Percentiles rank a stretch among this genome's conserved stretches.
These are phyloP conservation scores for Drosophila parvula DNA, from an alignment of 1,140 invertebrate genomes.

Conservation along the genomic window DNA sequence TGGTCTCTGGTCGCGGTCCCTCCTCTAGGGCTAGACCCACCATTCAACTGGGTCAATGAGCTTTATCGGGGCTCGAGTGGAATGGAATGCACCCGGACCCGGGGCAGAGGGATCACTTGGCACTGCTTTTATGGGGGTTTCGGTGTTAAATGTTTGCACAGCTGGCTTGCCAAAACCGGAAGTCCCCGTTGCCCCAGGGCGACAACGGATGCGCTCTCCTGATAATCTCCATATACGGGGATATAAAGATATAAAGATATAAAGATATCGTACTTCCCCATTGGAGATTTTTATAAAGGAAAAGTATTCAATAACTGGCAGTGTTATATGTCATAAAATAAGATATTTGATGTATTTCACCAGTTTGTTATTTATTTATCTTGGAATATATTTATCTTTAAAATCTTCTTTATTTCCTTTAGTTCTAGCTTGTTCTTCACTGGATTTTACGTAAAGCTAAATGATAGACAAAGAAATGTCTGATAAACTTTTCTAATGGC, in stretches of 20 bases:
- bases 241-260: neutral
- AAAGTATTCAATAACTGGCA: too few relatives aligned
- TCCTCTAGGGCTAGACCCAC: slow-evolving; percentile 24
- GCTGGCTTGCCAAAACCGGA: slow-evolving; percentile 58
- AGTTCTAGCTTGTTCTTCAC: neutral
- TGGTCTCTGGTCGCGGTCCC: slow-evolving; percentile 32
- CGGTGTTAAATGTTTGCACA: slow-evolving; percentile 58
- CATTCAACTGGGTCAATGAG: slow-evolving; percentile 72
- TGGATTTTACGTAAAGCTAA: neutral
- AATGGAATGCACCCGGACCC: slow-evolving; percentile 25
- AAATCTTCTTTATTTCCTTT: neutral
- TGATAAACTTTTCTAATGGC: neutral
- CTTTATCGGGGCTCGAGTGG: slow-evolving; percentile 56
- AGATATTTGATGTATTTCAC: neutral
- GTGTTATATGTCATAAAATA: neutral
- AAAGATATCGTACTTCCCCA: neutral
- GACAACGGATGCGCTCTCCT: slow-evolving; percentile 13
- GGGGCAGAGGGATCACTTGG: slow-evolving; percentile 18
- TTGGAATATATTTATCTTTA: too few relatives aligned
- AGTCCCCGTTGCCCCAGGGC: slow-evolving; percentile 13
- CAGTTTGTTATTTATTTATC: neutral
- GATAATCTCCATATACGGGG: slow-evolving; percentile 6
- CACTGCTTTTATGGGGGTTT: slow-evolving; percentile 17
- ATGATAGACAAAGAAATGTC: neutral
- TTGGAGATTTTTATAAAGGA: neutral